Evolutionary conservation across 2,113 vertebrate genomes (phyloP).

Genomic region (Percina caprodes): DNA sequence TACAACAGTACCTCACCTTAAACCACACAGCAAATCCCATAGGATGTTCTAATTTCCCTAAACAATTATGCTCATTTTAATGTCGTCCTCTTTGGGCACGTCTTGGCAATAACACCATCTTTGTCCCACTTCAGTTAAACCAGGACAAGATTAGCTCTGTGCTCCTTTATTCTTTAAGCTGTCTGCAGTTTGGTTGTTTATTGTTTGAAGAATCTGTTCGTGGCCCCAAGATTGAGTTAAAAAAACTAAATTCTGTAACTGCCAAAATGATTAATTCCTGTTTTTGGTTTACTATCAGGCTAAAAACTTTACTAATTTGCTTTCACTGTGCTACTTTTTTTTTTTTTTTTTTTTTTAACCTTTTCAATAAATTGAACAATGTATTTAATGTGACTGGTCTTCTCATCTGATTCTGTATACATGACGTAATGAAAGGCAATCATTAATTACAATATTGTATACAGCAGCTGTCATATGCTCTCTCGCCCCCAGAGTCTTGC

Average conservation of each 20-base stretch:
- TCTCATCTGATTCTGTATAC: conserved; percentile 13
- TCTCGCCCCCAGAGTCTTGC: no score
- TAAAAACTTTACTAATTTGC: conserved; percentile 34
- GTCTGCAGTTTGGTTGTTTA: conserved; percentile 19
- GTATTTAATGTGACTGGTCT: conserved; percentile 59
- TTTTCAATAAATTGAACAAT: conserved; percentile 74
- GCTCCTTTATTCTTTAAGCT: neutral
- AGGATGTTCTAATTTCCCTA: neutral
- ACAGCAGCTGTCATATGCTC: neutral
- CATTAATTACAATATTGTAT: neutral
- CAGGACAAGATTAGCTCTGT: neutral
- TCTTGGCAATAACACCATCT: conserved; percentile 51
- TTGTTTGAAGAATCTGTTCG: neutral
- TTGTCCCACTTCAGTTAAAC: conserved; percentile 17
- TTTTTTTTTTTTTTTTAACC: conserved; percentile 52
- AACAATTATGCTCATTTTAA: neutral
- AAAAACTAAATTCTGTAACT: neutral
- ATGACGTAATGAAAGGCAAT: neutral
- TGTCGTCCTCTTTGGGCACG: neutral
- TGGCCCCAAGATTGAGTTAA: conserved; percentile 12
- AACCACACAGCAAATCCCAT: conserved; percentile 26
- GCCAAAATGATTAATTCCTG: conserved; percentile 2
- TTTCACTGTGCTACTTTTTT: conserved; percentile 39
- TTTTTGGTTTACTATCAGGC: conserved; percentile 29
- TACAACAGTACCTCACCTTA: conserved; percentile 67